A percentile compares a stretch with the other conserved stretches of the same genome.
Conservation (phyloP, 2,888 invertebrate species). For the Ypsolopha scabrella region DNA sequence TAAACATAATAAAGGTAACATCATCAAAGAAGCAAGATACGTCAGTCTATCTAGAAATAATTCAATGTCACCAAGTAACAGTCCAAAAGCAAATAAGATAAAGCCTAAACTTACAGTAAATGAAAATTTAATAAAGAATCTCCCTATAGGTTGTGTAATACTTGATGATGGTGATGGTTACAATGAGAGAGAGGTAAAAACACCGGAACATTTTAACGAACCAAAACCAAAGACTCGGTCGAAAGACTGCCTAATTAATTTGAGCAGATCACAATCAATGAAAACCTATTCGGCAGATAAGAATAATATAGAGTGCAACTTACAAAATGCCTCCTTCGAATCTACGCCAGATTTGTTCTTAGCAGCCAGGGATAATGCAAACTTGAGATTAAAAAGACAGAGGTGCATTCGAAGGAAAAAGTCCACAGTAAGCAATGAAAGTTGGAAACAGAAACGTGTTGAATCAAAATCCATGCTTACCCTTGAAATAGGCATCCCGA, state of each 20-base stretch:
- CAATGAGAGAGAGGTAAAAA: slow-evolving; percentile 62
- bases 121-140: slow-evolving; percentile 48
- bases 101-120: slow-evolving; percentile 42
- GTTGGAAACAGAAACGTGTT: slow-evolving; percentile 30
- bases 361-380: slow-evolving; percentile 29
- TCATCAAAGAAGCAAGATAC: slow-evolving; percentile 58
- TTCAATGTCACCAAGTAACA: slow-evolving; percentile 51
- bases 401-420: slow-evolving; percentile 69
- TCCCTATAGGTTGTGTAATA: slow-evolving; percentile 58
- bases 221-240: neutral
- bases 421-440: slow-evolving; percentile 53
- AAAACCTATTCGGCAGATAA: slow-evolving; percentile 14
- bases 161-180: slow-evolving; percentile 59
- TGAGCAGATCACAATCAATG: slow-evolving; percentile 52
- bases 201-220: slow-evolving; percentile 34
- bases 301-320: slow-evolving; percentile 24
- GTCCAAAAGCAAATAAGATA: slow-evolving; percentile 38
- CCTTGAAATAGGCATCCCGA: slow-evolving; percentile 55
- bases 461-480: slow-evolving; percentile 41
- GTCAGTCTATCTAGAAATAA: slow-evolving; percentile 55
- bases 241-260: slow-evolving; percentile 5
- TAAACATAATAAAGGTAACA: slow-evolving; percentile 47
- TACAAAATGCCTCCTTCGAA: slow-evolving; percentile 34
- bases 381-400: slow-evolving; percentile 62
- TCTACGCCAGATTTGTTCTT: slow-evolving; percentile 51